Evolutionary conservation across 2,797 vertebrate species (phyloP), one percentile per base, ranked within the genome.

Genomic region (Gobionotothen gibberifrons): DNA sequence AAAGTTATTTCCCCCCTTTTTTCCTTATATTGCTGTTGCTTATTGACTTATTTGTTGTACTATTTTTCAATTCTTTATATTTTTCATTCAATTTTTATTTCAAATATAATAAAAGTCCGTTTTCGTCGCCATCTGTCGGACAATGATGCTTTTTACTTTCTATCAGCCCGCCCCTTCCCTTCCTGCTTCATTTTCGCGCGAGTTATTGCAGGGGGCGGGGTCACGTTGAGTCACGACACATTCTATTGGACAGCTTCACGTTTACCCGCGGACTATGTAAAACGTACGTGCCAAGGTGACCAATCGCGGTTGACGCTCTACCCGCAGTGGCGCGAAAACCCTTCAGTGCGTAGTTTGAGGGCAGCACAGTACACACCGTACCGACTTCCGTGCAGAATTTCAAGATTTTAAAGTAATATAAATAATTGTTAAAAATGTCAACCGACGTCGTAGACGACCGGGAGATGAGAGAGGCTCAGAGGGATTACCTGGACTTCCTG

Each of bases 401-500:
- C 0, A 2, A 7, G 0, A 0, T 49, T 55, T 56, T 32, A 2
- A 40, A 56, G 2, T 1, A 3, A 0, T 56, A 66, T 11, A 74
- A 67, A 39, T 14, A 53, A 59, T 3, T 26, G 0, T 0, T 42
- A 3, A 85, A 2, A 42, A 95, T 96, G 95, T 82, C 93, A 12
- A 88, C 91, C 6, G 94, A 95, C 52, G 82, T 89, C 8, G 85
- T 95, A 72, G 97, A 98, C 51, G 97, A 99, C 12, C 94, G 85
- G 73, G 96, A 96, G 89, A 92, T 97, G 93, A 94, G 97, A 17
- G 97, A 98, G 46, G 97, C 97, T 0, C 97, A 98, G 91, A 92
- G 98, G 71, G 97, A 99, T 2, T 99, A 98, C 58, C 87, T 99
- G 56, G 97, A 99, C 76, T 99, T 99, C 44, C 84, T 99, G 84